Conservation (phyloP, 2,888 invertebrate species). For the Adela reaumurella region DNA sequence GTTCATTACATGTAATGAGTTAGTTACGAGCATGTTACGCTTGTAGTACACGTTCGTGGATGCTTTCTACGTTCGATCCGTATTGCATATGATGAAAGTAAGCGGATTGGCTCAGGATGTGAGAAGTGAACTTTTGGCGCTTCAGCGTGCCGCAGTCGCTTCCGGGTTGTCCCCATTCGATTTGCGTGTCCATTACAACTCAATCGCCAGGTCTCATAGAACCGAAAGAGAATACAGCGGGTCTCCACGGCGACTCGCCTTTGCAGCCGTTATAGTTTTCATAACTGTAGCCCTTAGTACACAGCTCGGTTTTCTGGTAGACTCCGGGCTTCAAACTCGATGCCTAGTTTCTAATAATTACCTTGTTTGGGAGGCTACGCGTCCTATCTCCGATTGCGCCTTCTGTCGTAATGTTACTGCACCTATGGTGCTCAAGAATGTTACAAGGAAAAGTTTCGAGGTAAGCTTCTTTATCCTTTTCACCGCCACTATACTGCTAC, state of each 20-base stretch:
- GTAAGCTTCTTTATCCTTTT: conserved; percentile 30
- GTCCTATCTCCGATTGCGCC: conserved; percentile 77
- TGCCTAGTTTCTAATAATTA: conserved; percentile 83
- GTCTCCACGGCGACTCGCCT: conserved; percentile 10
- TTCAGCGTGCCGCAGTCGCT: background rate
- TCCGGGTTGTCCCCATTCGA: background rate
- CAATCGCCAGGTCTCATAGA: background rate
- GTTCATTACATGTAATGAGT: too few species aligned
- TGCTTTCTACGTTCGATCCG: too few species aligned
- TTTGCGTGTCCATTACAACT: background rate
- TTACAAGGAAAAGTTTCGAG: conserved; percentile 65
- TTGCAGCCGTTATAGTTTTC: conserved; percentile 19
- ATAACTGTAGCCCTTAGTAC: conserved; percentile 21
- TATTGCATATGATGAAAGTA: background rate
- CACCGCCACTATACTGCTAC: too few species aligned
- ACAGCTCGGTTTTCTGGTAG: conserved; percentile 17
- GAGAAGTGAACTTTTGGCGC: background rate
- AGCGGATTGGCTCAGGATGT: background rate
- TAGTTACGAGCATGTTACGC: too few species aligned
- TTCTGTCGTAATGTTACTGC: conserved; percentile 69
- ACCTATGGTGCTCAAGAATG: conserved; percentile 65
- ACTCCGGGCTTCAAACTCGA: conserved; percentile 53
- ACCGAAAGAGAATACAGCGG: background rate
- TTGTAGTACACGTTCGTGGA: too few species aligned
- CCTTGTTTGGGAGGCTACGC: conserved; percentile 80